These are phyloP conservation scores for Tetramorium parvispinum DNA, from an alignment of 1,140 invertebrate species.

Conservation along the genomic window DNA sequence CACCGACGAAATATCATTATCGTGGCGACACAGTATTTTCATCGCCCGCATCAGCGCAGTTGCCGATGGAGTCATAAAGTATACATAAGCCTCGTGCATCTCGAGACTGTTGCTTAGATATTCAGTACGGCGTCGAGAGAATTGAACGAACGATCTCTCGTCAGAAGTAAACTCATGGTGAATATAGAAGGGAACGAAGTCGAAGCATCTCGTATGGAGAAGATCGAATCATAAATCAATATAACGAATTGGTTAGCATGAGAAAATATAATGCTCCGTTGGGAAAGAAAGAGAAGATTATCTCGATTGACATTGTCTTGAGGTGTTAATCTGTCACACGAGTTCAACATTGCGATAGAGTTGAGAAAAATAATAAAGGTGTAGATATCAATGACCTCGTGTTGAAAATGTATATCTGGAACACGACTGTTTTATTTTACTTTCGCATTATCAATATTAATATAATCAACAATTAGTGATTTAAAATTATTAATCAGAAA, in stretches of 20 bases:
- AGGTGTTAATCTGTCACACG: not conserved
- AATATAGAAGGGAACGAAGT: not conserved
- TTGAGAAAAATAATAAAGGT: not conserved
- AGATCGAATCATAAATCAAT: constrained; percentile 61
- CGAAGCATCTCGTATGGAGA: not conserved
- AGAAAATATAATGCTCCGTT: constrained; percentile 19
- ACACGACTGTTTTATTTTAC: not conserved
- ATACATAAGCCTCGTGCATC: constrained; percentile 45
- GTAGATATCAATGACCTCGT: not conserved
- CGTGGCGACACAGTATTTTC: not conserved
- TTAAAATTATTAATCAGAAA: not conserved
- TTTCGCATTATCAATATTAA: not conserved
- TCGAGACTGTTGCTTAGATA: constrained; percentile 55
- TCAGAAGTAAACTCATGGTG: constrained; percentile 37
- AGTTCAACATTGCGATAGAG: not conserved
- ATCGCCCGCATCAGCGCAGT: not conserved
- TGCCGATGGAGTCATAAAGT: constrained; percentile 32
- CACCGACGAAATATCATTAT: constrained; percentile 1
- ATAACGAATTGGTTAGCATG: constrained; percentile 52
- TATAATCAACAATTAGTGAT: not conserved
- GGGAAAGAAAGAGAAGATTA: not conserved
- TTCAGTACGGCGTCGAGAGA: constrained; percentile 55
- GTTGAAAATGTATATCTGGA: not conserved
- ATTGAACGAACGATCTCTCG: constrained; percentile 60
- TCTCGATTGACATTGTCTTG: not conserved